Base-by-base conservation (phyloP, 2,113 vertebrate species). In the Physeter macrocephalus region DNA sequence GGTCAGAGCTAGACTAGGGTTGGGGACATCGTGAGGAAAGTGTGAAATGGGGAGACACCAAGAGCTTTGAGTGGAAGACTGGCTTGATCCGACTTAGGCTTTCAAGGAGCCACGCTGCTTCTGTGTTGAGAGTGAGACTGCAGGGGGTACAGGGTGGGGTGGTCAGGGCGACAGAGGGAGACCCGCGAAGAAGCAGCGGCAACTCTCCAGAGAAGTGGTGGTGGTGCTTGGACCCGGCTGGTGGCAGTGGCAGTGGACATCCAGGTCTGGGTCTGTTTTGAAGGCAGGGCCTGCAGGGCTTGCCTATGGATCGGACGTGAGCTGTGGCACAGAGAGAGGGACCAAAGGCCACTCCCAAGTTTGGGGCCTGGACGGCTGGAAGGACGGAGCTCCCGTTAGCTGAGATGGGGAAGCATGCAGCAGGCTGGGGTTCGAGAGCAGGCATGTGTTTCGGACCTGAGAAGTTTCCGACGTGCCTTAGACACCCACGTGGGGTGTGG, bases 401-500 rank as follows among this genome's bases (percentile, higher is more conserved):
- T 46, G 36, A 69, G 69, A n/a, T 1, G 15, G 18, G 78, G 54
- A 69, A 21, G 31, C 12, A 7, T 1, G 20, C 34, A 5, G 46
- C 0, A 10, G 66, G 13, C 12, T 20, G 9, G 6, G 20, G 20
- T 36, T 6, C 2, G 9, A 34, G 43, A 2, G 27, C 15, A 10
- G 4, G 25, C 0, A 4, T 18, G 13, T 3, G 4, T 39, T 41
- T 39, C 17, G 3, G 20, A 23, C n/a, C 0, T 2, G 41, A 39
- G n/a, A 21, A 6, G 3, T 1, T 25, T 23, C 7, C 0, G 5
- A 4, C 0, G 0, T 14, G 77, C 14, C 23, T 3, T 18, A 5
- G 61, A 39, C 18, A 5, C 7, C 34, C 31, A 0, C 1, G 1
- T 34, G 39, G 54, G 29, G 18, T 17, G n/a, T 5, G 43, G 20